phyloP scores from a whole-genome alignment of 2,888 invertebrate species.

The Agonopterix alstromeriana region DNA sequence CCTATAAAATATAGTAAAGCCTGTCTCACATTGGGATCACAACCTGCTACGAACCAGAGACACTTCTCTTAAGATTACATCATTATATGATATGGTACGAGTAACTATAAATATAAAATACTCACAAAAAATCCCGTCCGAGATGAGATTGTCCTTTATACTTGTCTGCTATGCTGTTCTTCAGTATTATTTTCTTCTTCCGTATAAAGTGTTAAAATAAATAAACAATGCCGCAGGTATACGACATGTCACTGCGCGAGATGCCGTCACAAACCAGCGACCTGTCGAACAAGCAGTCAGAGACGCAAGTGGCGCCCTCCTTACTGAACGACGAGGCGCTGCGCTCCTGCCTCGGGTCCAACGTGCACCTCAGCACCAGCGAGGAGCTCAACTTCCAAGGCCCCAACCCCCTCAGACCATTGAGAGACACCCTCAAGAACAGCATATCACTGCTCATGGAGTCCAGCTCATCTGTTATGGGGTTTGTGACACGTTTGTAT shows the following conservation, averaged over 20 bases:
- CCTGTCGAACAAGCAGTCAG: constrained; percentile 22
- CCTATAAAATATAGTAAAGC: too few relatives aligned
- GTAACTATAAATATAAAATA: too few relatives aligned
- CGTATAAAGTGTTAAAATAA: background rate
- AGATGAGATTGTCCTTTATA: too few relatives aligned
- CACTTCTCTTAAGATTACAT: too few relatives aligned
- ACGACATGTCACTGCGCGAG: constrained; percentile 59
- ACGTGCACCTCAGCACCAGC: constrained; percentile 56
- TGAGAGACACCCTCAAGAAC: constrained; percentile 64
- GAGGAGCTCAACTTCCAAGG: constrained; percentile 56
- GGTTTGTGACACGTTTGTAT: too few relatives aligned
- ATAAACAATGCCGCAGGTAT: constrained; percentile 33
- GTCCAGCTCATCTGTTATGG: constrained; percentile 39
- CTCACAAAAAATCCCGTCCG: too few relatives aligned
- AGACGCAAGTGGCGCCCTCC: constrained; percentile 22
- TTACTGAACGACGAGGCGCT: constrained; percentile 47
- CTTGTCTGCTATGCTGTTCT: too few relatives aligned
- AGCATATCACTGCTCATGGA: constrained; percentile 65
- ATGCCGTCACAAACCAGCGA: constrained; percentile 46
- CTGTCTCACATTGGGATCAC: too few relatives aligned
- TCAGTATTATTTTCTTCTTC: too few relatives aligned
- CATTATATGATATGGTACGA: too few relatives aligned
- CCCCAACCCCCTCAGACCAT: constrained; percentile 50
- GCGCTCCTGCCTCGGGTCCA: constrained; percentile 53
- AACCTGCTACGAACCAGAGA: too few relatives aligned